phyloP scores from a whole-genome alignment of 2,797 vertebrate genomes.

The Anguilla marmorata region DNA sequence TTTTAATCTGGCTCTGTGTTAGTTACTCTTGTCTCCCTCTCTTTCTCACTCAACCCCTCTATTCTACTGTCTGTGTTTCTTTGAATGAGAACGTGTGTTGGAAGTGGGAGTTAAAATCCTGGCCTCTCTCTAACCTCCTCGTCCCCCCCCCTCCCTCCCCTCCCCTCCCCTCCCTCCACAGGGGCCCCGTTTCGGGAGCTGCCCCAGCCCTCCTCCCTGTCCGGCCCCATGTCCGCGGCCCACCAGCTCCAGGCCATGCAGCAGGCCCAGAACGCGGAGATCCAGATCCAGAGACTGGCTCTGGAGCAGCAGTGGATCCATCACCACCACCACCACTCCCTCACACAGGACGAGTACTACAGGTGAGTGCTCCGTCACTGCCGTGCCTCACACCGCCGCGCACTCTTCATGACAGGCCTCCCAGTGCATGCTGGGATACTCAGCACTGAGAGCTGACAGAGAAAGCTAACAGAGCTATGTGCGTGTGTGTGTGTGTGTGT shows the following conservation, averaged over 20 bases:
- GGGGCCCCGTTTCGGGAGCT: constrained; percentile 95
- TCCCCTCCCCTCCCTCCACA: constrained; percentile 49
- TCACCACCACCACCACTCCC: constrained; percentile 93
- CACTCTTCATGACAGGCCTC: constrained; percentile 25
- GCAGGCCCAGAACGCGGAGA: constrained; percentile 95
- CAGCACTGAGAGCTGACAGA: too few species aligned
- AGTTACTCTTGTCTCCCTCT: neutral
- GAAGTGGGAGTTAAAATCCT: neutral
- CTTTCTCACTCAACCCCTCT: neutral
- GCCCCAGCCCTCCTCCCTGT: constrained; percentile 89
- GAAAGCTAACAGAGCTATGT: too few species aligned
- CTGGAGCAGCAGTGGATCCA: constrained; percentile 98
- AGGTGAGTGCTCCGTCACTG: constrained; percentile 69
- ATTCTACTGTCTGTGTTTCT: neutral
- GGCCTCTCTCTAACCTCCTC: constrained; percentile 1
- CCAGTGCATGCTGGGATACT: neutral
- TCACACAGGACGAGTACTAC: constrained; percentile 98
- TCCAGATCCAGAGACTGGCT: constrained; percentile 99
- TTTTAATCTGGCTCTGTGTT: neutral
- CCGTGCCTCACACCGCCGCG: constrained; percentile 12
- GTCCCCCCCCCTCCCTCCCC: constrained; percentile 78
- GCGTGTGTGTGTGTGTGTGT: constrained; percentile 5
- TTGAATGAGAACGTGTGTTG: neutral
- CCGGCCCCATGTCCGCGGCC: constrained; percentile 92
- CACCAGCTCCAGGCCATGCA: constrained; percentile 99